Evolutionary conservation across 2,797 vertebrate genomes (phyloP), one percentile per base, ranked within the genome.

Genomic region (Phaenicophaeus curvirostris): DNA sequence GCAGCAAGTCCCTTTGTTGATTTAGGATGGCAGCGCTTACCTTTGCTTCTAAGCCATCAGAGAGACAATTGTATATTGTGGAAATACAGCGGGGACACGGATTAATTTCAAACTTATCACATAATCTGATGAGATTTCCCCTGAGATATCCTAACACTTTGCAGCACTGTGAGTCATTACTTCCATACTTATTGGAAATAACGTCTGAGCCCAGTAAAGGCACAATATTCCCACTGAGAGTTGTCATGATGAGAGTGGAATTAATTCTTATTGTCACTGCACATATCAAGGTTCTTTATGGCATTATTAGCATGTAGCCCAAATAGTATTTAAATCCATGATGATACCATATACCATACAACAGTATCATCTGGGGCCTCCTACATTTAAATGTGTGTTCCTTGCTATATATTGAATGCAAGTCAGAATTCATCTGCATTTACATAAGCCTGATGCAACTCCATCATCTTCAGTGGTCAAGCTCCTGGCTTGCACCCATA

Each of bases 131-230:
- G 96, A 96, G 96, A 97, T 98, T 97, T 97, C 96, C 97, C 96
- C 81, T 15, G 97, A 97, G 97, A 95, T 84, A 90, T 75, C 85
- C 91, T 74, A 94, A 85, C 83, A 86, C 90, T 87, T 41, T 81
- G 76, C 86, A 93, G 93, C 61, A 91, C 68, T 58, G 78, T 73
- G 87, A 97, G 96, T 90, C 94, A 94, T 96, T 94, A 98, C 97
- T 98, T 97, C 97, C 97, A 97, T 97, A 96, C 97, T 98, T 98
- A 98, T 94, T 97, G 96, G 94, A 98, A 97, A 97, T 67, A 96
- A 96, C 51, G 39, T 95, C 87, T 95, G 93, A 95, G 95, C 83
- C 95, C 96, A 96, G 92, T 54, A 85, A 96, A 96, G 51, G 62
- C 67, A 93, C 57, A 77, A 57, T 92, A 95, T 96, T 96, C 95